phyloP scores from a whole-genome alignment of 2,888 invertebrate genomes.

The Pristionchus entomophagus region DNA sequence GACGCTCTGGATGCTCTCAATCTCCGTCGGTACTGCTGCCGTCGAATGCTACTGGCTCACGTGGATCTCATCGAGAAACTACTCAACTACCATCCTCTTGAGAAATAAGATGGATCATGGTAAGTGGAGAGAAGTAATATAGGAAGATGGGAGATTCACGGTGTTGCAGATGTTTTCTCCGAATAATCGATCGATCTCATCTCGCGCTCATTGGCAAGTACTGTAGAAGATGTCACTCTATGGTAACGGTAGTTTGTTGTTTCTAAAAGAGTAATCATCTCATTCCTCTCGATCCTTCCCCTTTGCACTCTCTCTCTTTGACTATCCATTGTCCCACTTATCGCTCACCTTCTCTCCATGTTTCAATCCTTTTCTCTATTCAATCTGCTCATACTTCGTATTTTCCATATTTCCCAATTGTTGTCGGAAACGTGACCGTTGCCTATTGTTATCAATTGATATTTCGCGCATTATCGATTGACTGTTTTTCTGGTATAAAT shows the following conservation, averaged over 20 bases:
- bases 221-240: neutral
- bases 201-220: neutral
- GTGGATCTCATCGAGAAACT: slow-evolving; percentile 99
- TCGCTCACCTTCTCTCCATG: neutral
- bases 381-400: neutral
- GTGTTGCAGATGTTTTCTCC: neutral
- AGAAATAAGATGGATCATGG: slow-evolving; percentile 83
- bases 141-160: too few relatives aligned
- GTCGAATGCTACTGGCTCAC: slow-evolving; percentile 97
- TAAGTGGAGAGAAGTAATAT: too few relatives aligned
- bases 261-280: neutral
- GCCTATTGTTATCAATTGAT: slow-evolving; percentile 8
- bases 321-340: neutral
- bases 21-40: slow-evolving; percentile 91
- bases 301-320: neutral
- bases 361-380: neutral
- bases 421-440: neutral
- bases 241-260: neutral
- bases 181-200: slow-evolving; percentile 1
- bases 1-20: slow-evolving; percentile 97
- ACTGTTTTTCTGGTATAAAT: slow-evolving; percentile 9
- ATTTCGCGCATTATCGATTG: slow-evolving; percentile 1
- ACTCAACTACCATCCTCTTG: slow-evolving; percentile 97
- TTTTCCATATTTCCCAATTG: neutral
- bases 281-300: neutral